Conservation (phyloP, 2,797 vertebrate species). For the Meriones psammophilus region DNA sequence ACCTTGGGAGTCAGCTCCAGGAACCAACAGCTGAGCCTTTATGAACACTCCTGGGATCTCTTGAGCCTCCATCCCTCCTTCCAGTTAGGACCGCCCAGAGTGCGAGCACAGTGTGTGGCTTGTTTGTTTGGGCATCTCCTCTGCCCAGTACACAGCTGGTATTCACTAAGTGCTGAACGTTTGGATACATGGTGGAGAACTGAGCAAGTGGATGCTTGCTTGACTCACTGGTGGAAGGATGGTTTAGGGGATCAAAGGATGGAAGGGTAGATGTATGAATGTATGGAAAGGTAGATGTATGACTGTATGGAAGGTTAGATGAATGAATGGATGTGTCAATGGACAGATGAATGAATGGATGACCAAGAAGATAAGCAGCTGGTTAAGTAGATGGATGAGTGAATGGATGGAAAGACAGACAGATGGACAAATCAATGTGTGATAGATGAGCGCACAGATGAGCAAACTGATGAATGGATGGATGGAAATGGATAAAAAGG, state of each 20-base stretch:
- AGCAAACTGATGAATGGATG: neutral
- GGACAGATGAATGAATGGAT: neutral
- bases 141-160: neutral
- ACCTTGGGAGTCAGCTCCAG: neutral
- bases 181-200: neutral
- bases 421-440: too few relatives aligned
- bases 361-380: neutral
- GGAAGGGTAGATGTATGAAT: neutral
- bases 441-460: neutral
- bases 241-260: neutral
- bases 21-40: slow-evolving; percentile 3
- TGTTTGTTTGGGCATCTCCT: fast-evolving
- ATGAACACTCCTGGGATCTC: neutral
- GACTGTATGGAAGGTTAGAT: neutral
- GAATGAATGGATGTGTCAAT: neutral
- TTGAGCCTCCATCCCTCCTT: neutral
- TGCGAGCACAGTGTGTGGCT: neutral
- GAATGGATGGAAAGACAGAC: too few relatives aligned
- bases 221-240: neutral
- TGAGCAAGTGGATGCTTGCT: neutral
- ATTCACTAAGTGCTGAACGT: neutral
- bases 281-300: neutral
- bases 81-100: neutral
- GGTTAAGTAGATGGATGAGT: neutral
- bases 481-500: neutral